Percentiles rank a stretch among this genome's conserved stretches.
These are phyloP conservation scores for Synergus itoensis DNA, from an alignment of 2,888 invertebrate species.

Conservation along the genomic window DNA sequence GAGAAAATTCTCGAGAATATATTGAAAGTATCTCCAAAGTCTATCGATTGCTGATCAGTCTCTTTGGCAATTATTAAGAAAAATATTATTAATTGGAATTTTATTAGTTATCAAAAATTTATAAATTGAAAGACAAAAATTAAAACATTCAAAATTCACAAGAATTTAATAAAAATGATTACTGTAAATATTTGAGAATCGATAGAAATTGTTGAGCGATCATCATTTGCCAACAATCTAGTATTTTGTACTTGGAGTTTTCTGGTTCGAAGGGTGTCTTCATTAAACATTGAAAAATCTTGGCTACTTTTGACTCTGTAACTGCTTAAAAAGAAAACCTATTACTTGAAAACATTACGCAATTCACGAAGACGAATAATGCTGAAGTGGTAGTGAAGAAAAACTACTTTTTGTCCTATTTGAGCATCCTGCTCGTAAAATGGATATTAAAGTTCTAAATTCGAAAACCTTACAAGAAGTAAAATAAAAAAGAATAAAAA, in stretches of 20 bases:
- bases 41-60: conserved; percentile 30
- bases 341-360: conserved; percentile 9
- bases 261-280: conserved; percentile 1
- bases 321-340: neutral
- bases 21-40: conserved; percentile 19
- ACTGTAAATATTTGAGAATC: conserved; percentile 18
- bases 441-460: neutral
- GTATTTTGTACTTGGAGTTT: conserved; percentile 35
- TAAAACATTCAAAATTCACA: neutral
- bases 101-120: neutral
- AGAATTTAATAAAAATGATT: neutral
- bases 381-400: conserved; percentile 23
- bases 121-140: neutral
- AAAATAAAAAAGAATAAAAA: neutral
- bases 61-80: neutral
- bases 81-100: neutral
- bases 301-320: neutral
- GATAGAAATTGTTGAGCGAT: conserved; percentile 18
- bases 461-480: neutral
- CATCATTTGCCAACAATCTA: conserved; percentile 8
- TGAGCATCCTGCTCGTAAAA: neutral
- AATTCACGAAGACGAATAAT: conserved; percentile 29
- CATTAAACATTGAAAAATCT: conserved; percentile 1
- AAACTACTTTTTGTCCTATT: neutral
- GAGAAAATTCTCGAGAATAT: neutral